phyloP scores from a whole-genome alignment of 2,797 vertebrate genomes.

The Periophthalmus magnuspinnatus region DNA sequence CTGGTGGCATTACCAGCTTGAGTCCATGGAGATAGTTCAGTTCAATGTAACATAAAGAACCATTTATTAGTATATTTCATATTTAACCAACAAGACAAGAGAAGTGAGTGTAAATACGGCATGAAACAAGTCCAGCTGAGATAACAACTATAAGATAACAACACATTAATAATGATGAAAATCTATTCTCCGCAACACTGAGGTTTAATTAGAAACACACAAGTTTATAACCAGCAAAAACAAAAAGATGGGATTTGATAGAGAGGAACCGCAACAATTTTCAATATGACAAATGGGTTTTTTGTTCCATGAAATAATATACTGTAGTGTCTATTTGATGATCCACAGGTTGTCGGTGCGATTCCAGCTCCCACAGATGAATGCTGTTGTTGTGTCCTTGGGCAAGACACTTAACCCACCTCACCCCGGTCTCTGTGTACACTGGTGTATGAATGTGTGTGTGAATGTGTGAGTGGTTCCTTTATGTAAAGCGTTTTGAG shows the following conservation, averaged over 20 bases:
- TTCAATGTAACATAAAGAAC: too few species aligned
- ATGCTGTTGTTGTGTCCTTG: too few species aligned
- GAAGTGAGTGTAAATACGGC: constrained; percentile 34
- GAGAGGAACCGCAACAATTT: neutral
- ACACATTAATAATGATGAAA: constrained; percentile 8
- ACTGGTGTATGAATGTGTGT: too few species aligned
- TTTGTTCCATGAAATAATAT: neutral
- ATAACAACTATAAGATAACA: neutral
- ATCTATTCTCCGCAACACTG: neutral
- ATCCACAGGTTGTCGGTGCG: too few species aligned
- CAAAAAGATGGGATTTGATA: neutral
- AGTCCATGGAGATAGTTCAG: too few species aligned
- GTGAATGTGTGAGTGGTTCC: too few species aligned
- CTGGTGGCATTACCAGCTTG: too few species aligned
- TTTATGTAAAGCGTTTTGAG: too few species aligned
- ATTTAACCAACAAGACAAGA: constrained; percentile 4
- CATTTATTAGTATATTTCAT: too few species aligned
- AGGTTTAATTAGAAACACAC: constrained; percentile 5
- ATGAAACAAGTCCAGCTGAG: neutral
- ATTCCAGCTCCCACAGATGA: too few species aligned
- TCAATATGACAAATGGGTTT: neutral
- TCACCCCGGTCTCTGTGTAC: too few species aligned
- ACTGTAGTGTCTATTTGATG: neutral
- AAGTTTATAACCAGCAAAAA: neutral
- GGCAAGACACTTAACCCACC: too few species aligned